phyloP scores from a whole-genome alignment of 2,113 vertebrate genomes.

The rat (Rattus norvegicus) region DNA sequence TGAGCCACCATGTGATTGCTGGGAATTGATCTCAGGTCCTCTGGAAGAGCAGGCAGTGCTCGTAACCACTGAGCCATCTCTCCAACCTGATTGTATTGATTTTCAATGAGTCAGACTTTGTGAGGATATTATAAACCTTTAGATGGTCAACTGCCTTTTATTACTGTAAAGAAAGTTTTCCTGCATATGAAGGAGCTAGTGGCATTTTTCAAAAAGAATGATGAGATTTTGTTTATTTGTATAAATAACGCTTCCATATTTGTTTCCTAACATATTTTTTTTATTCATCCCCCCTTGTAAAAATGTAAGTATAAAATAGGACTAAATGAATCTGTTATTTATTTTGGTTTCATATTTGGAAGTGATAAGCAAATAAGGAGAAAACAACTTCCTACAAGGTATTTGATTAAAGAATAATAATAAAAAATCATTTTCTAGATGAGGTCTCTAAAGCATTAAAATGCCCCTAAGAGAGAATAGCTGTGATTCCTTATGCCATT shows the following conservation, averaged over 20 bases:
- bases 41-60: too few species aligned
- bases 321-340: slow-evolving; percentile 35
- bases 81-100: slow-evolving; percentile 64
- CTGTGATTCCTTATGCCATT: slow-evolving; percentile 2
- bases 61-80: too few species aligned
- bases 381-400: background rate
- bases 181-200: background rate
- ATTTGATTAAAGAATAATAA: slow-evolving; percentile 44
- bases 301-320: slow-evolving; percentile 2
- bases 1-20: too few species aligned
- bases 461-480: background rate
- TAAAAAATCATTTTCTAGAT: slow-evolving; percentile 35
- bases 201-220: background rate
- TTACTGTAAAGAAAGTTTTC: slow-evolving; percentile 26
- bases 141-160: slow-evolving; percentile 72
- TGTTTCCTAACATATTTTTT: slow-evolving; percentile 19
- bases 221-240: background rate
- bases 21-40: too few species aligned
- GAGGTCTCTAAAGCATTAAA: slow-evolving; percentile 9
- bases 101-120: slow-evolving; percentile 46
- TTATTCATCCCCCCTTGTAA: background rate
- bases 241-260: background rate
- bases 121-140: slow-evolving; percentile 77
- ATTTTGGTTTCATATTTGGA: slow-evolving; percentile 16
- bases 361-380: slow-evolving; percentile 38